Conservation (phyloP, 1,140 invertebrate genomes). For the Eupristina koningsbergeri region DNA sequence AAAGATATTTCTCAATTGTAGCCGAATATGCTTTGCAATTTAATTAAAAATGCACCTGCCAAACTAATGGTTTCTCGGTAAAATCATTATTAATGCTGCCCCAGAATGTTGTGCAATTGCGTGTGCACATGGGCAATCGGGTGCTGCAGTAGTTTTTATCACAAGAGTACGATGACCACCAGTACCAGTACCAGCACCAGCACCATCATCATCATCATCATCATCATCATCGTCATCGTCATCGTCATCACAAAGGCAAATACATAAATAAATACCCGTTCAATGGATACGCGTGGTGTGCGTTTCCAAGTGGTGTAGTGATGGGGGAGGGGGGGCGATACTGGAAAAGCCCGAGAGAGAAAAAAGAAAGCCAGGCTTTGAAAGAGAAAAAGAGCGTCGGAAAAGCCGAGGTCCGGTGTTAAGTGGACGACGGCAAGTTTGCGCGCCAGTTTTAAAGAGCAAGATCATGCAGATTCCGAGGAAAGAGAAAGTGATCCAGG, state of each 20-base stretch:
- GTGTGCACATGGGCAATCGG: neutral
- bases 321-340: no score
- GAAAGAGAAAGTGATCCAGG: conserved; percentile 41
- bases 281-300: no score
- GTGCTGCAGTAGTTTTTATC: neutral
- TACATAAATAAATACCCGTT: no score
- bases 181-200: no score
- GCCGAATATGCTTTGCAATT: neutral
- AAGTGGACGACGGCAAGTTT: neutral
- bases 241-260: no score
- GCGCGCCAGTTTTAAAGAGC: conserved; percentile 30
- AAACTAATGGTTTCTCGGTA: neutral
- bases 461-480: conserved; percentile 29
- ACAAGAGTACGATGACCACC: no score
- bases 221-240: no score
- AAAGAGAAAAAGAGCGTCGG: neutral
- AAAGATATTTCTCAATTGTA: neutral
- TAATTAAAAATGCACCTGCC: neutral
- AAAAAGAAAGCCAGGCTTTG: neutral
- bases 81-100: neutral
- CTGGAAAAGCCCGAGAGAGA: neutral
- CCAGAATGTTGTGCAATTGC: neutral
- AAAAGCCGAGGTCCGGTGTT: neutral
- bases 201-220: no score
- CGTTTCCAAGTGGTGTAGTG: no score